These are phyloP conservation scores for Phorcus lineatus DNA, from an alignment of 2,888 invertebrate species.

Conservation along the genomic window DNA sequence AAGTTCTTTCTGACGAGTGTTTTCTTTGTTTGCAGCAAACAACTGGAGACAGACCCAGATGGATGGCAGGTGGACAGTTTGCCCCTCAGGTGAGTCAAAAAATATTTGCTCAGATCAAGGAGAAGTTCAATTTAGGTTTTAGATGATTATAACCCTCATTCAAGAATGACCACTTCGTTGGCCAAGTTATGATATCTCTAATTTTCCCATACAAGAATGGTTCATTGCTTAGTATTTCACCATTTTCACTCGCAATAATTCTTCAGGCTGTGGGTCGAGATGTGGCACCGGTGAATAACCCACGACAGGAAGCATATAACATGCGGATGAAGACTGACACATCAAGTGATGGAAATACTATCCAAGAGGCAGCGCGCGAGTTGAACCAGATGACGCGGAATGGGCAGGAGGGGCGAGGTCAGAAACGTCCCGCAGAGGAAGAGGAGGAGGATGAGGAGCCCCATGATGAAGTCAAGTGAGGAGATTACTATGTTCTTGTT, in stretches of 20 bases:
- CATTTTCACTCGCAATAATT: not conserved
- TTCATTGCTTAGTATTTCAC: not conserved
- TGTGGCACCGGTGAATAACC: slow-evolving; percentile 78
- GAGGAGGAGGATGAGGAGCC: slow-evolving; percentile 82
- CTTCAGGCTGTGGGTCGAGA: slow-evolving; percentile 46
- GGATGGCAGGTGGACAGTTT: slow-evolving; percentile 86
- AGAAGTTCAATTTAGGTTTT: no score
- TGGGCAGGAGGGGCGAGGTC: slow-evolving; percentile 33
- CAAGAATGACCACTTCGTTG: not conserved
- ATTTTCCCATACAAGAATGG: not conserved
- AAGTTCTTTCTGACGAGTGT: not conserved
- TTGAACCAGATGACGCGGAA: slow-evolving; percentile 63
- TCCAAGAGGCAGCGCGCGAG: slow-evolving; percentile 73
- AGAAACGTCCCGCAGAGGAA: slow-evolving; percentile 37
- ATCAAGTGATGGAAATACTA: slow-evolving; percentile 71
- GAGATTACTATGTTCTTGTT: not conserved
- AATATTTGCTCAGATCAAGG: no score
- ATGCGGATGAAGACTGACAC: slow-evolving; percentile 79
- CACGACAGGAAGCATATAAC: slow-evolving; percentile 85
- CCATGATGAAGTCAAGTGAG: slow-evolving; percentile 86
- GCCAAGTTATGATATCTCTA: not conserved
- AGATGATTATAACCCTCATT: no score
- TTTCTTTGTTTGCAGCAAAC: slow-evolving; percentile 43
- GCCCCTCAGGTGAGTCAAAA: slow-evolving; percentile 81
- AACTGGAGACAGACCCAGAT: slow-evolving; percentile 79